Evolutionary conservation across 1,140 invertebrate genomes (phyloP), one percentile per base, ranked within the genome.

Genomic region (Euwallacea fornicatus): DNA sequence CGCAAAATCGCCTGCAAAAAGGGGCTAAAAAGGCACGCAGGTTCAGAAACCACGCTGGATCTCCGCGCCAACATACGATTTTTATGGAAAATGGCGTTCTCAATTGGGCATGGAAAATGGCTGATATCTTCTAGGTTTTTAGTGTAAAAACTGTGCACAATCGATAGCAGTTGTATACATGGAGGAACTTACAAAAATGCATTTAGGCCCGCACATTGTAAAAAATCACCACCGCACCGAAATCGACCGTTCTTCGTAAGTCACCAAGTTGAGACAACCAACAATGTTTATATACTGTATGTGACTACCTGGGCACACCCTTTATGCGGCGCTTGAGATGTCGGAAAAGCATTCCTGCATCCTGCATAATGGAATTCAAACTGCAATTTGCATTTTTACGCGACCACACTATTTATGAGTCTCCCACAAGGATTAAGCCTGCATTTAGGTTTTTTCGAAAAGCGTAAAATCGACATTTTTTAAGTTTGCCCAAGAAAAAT

Each of bases 321-420:
- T 56, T 56, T 56, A 9, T 56, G 54, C 8, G 16, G 16, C 54
- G 8, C 54, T 16, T 15, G 54, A 56, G 11, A 56, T 56, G 54
- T 56, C 54, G 54, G 54, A 56, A 56, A 56, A 56, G 16, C 54
- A 56, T 56, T 56, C 54, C 54, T 56, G 11, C 16, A 56, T 56
- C 54, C n/a, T 56, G 54, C 54, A 56, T 50, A 33, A 33, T 33
- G 21, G 1, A 33, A 33, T 50, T 50, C 7, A 50, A 50, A 11
- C 9, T 50, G 46, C 46, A 6, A 50, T 50, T 13, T 50, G 46
- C 46, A 50, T 50, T 50, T 50, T 50, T 50, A 50, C 46, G 46
- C 46, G 46, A 11, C 46, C 13, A 13, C 9, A 50, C 13, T 50
- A 50, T 13, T 33, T 50, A 50, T 50, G 9, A 50, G 46, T 50